phyloP scores from a whole-genome alignment of 2,888 invertebrate species.

The Pseudococcus longispinus region DNA sequence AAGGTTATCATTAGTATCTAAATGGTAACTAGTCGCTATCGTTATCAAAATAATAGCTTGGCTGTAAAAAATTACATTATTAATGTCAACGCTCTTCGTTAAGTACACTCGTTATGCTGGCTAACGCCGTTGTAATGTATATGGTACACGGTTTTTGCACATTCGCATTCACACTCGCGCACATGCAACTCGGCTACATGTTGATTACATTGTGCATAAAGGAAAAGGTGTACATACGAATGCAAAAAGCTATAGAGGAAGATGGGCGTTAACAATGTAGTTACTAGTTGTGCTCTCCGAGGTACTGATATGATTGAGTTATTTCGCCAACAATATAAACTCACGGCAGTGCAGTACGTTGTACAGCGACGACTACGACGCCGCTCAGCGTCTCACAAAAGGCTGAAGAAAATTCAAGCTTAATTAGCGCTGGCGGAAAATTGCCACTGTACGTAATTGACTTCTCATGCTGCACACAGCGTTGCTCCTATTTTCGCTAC shows the following conservation, averaged over 20 bases:
- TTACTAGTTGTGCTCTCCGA: background rate
- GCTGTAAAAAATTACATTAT: conserved; percentile 36
- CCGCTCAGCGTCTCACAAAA: background rate
- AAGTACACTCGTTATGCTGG: conserved; percentile 7
- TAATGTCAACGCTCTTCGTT: conserved; percentile 33
- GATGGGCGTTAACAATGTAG: background rate
- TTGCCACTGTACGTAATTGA: conserved; percentile 3
- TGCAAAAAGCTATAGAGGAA: conserved; percentile 1
- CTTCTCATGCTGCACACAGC: background rate
- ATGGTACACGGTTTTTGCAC: conserved; percentile 5
- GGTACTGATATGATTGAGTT: conserved; percentile 3
- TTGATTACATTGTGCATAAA: background rate
- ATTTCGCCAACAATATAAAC: background rate
- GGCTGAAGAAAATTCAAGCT: conserved; percentile 12
- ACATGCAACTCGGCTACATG: too few species aligned
- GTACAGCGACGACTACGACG: background rate
- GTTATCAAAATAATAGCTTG: conserved; percentile 27
- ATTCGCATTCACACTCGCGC: background rate
- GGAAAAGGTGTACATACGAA: too few species aligned
- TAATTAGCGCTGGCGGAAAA: background rate
- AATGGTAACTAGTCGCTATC: background rate
- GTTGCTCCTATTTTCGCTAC: background rate
- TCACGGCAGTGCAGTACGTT: background rate
- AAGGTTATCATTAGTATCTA: conserved; percentile 22
- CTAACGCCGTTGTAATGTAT: background rate